Evolutionary conservation across 2,888 invertebrate species (phyloP).

Genomic region (Spisula subtruncata): DNA sequence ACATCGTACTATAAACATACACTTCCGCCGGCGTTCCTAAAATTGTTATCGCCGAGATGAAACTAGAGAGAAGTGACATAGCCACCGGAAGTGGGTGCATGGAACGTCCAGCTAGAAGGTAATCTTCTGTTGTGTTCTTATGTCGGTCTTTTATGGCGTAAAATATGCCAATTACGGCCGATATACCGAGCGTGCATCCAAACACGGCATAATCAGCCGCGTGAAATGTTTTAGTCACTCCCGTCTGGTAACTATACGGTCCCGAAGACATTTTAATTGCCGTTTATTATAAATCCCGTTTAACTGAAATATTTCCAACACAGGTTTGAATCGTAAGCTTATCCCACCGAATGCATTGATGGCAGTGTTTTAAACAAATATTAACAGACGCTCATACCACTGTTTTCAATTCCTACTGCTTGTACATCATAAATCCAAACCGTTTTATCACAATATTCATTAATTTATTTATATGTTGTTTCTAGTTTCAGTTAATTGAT

Average conservation of each 20-base stretch:
- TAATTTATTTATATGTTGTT: too few relatives aligned
- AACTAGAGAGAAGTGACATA: constrained; percentile 84
- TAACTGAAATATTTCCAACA: too few relatives aligned
- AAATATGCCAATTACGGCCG: constrained; percentile 81
- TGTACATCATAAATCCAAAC: too few relatives aligned
- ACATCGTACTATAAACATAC: constrained; percentile 83
- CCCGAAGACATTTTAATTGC: constrained; percentile 53
- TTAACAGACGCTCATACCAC: too few relatives aligned
- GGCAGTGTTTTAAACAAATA: too few relatives aligned
- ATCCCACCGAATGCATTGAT: too few relatives aligned
- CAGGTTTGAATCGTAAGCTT: too few relatives aligned
- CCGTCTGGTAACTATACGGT: constrained; percentile 69
- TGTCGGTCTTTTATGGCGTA: constrained; percentile 80
- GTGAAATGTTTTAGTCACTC: constrained; percentile 67
- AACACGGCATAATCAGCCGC: constrained; percentile 81
- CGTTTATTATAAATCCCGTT: background rate
- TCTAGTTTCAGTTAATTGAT: too few relatives aligned
- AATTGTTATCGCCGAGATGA: constrained; percentile 85
- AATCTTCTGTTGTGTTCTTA: constrained; percentile 78
- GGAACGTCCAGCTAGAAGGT: constrained; percentile 81
- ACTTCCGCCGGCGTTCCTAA: constrained; percentile 84
- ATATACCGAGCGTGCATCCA: constrained; percentile 74
- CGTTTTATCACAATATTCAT: too few relatives aligned
- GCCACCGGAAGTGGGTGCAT: constrained; percentile 83
- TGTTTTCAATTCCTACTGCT: too few relatives aligned